Conservation (phyloP, 1,140 invertebrate genomes). For the Schlechtendalia chinensis region DNA sequence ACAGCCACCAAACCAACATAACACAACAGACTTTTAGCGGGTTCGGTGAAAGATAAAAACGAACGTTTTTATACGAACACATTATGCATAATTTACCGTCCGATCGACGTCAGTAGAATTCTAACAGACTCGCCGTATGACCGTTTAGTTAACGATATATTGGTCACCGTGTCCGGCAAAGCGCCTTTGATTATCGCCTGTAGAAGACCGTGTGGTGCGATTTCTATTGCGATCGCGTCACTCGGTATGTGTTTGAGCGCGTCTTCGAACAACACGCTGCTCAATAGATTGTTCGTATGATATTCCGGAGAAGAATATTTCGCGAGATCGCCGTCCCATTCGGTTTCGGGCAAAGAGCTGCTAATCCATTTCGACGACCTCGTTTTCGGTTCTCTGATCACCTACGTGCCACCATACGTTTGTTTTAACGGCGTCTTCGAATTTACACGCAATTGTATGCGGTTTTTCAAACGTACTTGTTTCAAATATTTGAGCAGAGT, state of each 20-base stretch:
- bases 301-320: conserved; percentile 64
- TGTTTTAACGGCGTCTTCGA: conserved; percentile 60
- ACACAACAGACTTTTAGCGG: no score
- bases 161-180: conserved; percentile 54
- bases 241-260: conserved; percentile 61
- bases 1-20: no score
- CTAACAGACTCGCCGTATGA: neutral
- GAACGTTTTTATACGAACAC: no score
- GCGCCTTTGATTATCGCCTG: conserved; percentile 63
- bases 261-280: conserved; percentile 64
- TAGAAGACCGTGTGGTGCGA: conserved; percentile 63
- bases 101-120: neutral
- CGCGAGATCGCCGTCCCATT: conserved; percentile 57
- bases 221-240: conserved; percentile 63
- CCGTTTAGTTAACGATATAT: neutral
- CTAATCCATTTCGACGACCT: conserved; percentile 64
- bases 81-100: neutral
- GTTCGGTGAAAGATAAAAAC: no score
- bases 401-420: conserved; percentile 53
- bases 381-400: conserved; percentile 59
- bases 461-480: conserved; percentile 63
- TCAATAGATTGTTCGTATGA: conserved; percentile 67
- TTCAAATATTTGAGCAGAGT: conserved; percentile 70
- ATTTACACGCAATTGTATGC: conserved; percentile 75
- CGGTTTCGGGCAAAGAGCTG: conserved; percentile 62